Evolutionary conservation across 1,140 invertebrate genomes (phyloP).

Genomic region (Micrasema minimum): DNA sequence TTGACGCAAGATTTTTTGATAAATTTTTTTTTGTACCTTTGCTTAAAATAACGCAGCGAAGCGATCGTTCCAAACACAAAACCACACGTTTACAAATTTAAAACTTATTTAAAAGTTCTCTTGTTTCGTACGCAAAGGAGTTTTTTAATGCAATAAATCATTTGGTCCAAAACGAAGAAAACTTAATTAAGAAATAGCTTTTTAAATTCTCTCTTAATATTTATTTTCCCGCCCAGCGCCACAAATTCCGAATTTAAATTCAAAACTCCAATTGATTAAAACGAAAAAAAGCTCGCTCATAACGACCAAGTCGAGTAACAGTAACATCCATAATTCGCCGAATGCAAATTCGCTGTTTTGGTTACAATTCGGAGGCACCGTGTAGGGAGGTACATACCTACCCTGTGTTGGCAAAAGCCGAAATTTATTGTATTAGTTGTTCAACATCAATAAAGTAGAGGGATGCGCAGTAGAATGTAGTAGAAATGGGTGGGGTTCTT

Average conservation of each 20-base stretch:
- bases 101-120: no score
- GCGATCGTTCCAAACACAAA: no score
- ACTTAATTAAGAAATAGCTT: conserved; percentile 15
- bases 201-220: conserved; percentile 1
- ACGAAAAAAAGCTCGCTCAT: conserved; percentile 7
- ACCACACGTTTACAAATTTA: no score
- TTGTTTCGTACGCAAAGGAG: no score
- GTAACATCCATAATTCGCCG: conserved; percentile 33
- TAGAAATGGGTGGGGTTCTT: conserved; percentile 48
- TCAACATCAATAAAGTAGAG: conserved; percentile 54
- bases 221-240: not conserved
- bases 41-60: no score
- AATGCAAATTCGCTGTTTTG: conserved; percentile 32
- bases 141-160: no score
- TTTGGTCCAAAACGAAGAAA: not conserved
- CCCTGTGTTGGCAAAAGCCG: conserved; percentile 48
- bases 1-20: no score
- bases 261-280: conserved; percentile 33
- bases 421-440: conserved; percentile 54
- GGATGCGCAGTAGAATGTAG: conserved; percentile 54
- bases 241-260: conserved; percentile 31
- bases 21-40: no score
- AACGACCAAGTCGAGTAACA: conserved; percentile 29
- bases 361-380: conserved; percentile 35
- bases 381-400: conserved; percentile 12